A percentile compares a stretch with the other conserved stretches of the same genome.
Evolutionary conservation across 2,113 vertebrate genomes (phyloP).

Genomic region (Gallinago jamesoni): DNA sequence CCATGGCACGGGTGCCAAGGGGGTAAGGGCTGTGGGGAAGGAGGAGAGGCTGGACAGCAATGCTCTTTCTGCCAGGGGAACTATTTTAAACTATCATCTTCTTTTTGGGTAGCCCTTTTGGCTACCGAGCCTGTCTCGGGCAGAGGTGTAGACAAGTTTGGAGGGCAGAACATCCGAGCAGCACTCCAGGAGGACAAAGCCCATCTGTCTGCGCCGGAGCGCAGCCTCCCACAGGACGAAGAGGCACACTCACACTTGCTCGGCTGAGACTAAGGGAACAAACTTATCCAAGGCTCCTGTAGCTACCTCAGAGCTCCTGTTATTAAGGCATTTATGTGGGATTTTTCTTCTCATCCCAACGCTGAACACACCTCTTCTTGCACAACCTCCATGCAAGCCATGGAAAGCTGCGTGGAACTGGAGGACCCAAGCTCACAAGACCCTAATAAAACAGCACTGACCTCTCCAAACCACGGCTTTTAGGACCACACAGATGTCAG

Average conservation of each 20-base stretch:
- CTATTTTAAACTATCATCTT: constrained; percentile 22
- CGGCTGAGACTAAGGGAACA: background rate
- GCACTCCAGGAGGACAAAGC: background rate
- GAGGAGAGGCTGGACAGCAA: background rate
- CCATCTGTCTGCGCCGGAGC: background rate
- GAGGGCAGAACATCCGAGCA: background rate
- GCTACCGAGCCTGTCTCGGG: constrained; percentile 21
- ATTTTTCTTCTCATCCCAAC: background rate
- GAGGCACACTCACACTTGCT: background rate
- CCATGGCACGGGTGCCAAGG: rapidly evolving
- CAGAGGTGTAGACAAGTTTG: background rate
- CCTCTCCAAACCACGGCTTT: background rate
- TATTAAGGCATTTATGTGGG: background rate
- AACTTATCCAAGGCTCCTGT: background rate
- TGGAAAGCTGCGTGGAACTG: rapidly evolving
- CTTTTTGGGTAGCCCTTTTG: constrained; percentile 27
- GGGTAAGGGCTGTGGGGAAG: background rate
- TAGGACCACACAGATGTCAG: background rate
- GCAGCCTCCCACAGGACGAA: background rate
- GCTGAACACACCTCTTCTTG: background rate
- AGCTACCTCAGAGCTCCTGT: background rate
- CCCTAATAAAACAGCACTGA: background rate
- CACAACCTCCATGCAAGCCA: background rate
- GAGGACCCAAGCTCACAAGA: background rate
- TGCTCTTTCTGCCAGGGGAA: background rate